Evolutionary conservation across 2,113 vertebrate genomes (phyloP), one percentile per base, ranked within the genome.

Genomic region (Bagarius yarrelli): DNA sequence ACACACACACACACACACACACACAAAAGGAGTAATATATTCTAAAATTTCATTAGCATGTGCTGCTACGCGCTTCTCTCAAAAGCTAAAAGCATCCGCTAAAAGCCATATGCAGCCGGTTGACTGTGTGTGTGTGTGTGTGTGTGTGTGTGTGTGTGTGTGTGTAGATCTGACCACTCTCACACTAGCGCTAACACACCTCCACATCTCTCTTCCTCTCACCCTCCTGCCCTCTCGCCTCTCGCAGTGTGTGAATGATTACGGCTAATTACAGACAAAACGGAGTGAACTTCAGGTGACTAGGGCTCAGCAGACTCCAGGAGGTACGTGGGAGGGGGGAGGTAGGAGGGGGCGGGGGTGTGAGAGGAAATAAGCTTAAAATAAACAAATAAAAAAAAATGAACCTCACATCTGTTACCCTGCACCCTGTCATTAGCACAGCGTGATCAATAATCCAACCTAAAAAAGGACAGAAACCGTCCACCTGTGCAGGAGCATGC

Each of bases 181-280:
- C 25, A 53, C 70, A 30, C 66, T 44, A 9, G 4, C 21, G 21
- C 70, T 19, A 27, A 74, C 72, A 75, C 72, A 57, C 72, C 32
- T 57, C 53, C 34, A 59, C 72, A n/a, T 16, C 32, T 57, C 30
- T 75, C 32, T 75, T 59, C 36, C 72, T 25, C 76, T 74, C 56
- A 23, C 40, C 47, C 32, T 30, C 27, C 57, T 30, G 8, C 34
- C 52, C 60, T 36, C n/a, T 16, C 77, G 66, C 71, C 71, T 77
- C 84, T 80, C 70, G 64, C 84, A 30, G 85, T 69, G 85, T 81
- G 55, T 47, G 18, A 89, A 89, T 93, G 90, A 93, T 92, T 91
- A 88, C 84, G 76, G 90, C 90, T 92, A 92, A 93, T 92, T 92
- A 92, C 90, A 88, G 89, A 92, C 92, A 90, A 91, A 93, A 91